Evolutionary conservation across 1,140 invertebrate genomes (phyloP), one percentile per base, ranked within the genome.

Genomic region (Trichomalopsis sarcophagae): DNA sequence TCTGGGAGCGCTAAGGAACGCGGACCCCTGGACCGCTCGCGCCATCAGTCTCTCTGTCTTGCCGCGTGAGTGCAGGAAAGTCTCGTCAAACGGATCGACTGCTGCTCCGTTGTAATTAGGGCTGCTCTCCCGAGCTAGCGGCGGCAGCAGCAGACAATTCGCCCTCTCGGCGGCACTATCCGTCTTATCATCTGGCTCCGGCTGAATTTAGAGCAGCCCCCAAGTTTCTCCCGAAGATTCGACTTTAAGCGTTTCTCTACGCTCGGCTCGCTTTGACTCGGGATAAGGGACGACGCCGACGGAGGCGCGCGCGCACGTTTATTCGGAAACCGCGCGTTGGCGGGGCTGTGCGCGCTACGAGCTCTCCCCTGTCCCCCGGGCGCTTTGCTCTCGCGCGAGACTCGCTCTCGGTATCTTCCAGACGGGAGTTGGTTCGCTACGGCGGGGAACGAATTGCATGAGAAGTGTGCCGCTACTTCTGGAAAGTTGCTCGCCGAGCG

Each of bases 71-170:
- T 62, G 21, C 21, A 62, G 14, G 68, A 36, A 17, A 40, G 81
- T 10, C 5, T 73, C 36, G 44, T 71, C 79, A 81, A 50, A 73
- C n/a, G 44, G 44, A 71, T 47, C 68, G 68, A 47, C 40, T 50
- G 55, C 55, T 69, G 55, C 55, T 69, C 23, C n/a, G 23, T 68
- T 83, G 81, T 83, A 83, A 83, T 83, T 83, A 83, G 36, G 74
- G 36, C 55, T 62, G 36, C 55, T 62, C 55, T 62, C 21, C 68
- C 47, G 44, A 68, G 62, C 30, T 14, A 69, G 17, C 55, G 17
- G 17, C 4, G 17, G 40, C 40, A n/a, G 17, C 55, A 62, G 17
- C 17, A 62, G 55, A 62, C 55, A 80, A 80, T 80, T 80, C 55
- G 33, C 62, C 47, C 23, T 40, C 17, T n/a, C 10, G 11, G 21